Conservation (phyloP, 92 coral and sea anemone genomes). For the Porites divaricata region DNA sequence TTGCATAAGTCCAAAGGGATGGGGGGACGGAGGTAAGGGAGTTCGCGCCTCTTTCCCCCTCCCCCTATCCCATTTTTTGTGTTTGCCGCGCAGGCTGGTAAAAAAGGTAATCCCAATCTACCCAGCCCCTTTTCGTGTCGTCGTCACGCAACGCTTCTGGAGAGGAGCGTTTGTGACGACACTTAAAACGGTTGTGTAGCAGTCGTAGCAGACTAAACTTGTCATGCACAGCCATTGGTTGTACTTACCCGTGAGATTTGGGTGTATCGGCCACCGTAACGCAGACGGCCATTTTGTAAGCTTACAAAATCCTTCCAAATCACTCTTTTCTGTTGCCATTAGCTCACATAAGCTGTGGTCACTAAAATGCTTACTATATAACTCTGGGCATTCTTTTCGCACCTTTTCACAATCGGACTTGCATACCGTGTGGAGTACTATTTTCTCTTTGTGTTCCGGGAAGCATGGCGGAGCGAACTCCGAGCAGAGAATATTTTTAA, state of each 20-base stretch:
- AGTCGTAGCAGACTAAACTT: too few species aligned
- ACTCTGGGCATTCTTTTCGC: constrained; percentile 47
- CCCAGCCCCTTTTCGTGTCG: too few species aligned
- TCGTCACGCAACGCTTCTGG: too few species aligned
- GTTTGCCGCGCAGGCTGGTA: too few species aligned
- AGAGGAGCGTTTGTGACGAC: too few species aligned
- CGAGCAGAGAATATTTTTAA: constrained; percentile 69
- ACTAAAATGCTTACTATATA: constrained; percentile 24
- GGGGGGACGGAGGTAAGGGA: too few species aligned
- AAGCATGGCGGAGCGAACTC: constrained; percentile 79
- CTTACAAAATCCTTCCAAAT: constrained; percentile 56
- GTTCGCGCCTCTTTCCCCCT: too few species aligned
- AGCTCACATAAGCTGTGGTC: constrained; percentile 54
- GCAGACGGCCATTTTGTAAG: constrained; percentile 74
- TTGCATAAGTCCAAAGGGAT: too few species aligned
- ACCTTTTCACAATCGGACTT: constrained; percentile 60
- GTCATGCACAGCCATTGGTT: too few species aligned
- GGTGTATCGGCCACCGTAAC: constrained; percentile 50
- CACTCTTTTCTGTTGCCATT: constrained; percentile 47
- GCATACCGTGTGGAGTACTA: constrained; percentile 66
- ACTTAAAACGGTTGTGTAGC: too few species aligned
- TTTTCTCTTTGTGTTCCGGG: constrained; percentile 47
- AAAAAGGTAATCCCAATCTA: too few species aligned
- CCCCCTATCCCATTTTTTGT: too few species aligned
- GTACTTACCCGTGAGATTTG: constrained; percentile 23